Evolutionary conservation across 2,797 vertebrate genomes (phyloP).

Genomic region (Dromococcyx pavoninus): DNA sequence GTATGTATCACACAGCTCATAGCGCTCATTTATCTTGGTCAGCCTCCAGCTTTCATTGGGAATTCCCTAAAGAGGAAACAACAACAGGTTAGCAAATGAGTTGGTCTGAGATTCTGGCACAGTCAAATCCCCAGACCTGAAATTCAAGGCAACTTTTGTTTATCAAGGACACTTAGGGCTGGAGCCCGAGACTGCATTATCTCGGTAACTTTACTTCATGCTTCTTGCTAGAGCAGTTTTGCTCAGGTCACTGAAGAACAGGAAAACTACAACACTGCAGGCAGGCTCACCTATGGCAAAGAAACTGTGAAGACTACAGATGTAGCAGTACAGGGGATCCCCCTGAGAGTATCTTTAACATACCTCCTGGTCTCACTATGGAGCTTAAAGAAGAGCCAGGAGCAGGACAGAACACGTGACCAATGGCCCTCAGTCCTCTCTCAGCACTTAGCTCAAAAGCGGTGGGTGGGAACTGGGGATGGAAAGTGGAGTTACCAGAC

Average conservation of each 20-base stretch:
- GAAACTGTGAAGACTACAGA: neutral
- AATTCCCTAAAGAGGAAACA: slow-evolving; percentile 82
- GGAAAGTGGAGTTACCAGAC: neutral
- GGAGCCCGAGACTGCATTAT: neutral
- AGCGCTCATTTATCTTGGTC: slow-evolving; percentile 92
- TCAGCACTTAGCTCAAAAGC: neutral
- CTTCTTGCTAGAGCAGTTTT: neutral
- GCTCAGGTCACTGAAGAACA: neutral
- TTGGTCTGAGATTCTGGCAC: neutral
- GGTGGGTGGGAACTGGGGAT: neutral
- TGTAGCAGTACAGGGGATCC: neutral
- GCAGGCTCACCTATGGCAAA: neutral
- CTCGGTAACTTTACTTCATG: neutral
- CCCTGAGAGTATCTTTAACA: neutral
- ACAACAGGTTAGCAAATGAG: slow-evolving; percentile 24
- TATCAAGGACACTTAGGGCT: neutral
- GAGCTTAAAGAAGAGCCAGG: neutral
- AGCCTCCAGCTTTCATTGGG: slow-evolving; percentile 98
- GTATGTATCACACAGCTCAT: slow-evolving; percentile 94
- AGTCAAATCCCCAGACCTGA: neutral
- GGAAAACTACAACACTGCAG: neutral
- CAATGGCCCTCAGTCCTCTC: neutral
- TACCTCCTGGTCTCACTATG: neutral
- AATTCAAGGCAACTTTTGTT: neutral
- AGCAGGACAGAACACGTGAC: neutral